phyloP scores from a whole-genome alignment of 1,140 invertebrate genomes.

The Spodoptera frugiperda region DNA sequence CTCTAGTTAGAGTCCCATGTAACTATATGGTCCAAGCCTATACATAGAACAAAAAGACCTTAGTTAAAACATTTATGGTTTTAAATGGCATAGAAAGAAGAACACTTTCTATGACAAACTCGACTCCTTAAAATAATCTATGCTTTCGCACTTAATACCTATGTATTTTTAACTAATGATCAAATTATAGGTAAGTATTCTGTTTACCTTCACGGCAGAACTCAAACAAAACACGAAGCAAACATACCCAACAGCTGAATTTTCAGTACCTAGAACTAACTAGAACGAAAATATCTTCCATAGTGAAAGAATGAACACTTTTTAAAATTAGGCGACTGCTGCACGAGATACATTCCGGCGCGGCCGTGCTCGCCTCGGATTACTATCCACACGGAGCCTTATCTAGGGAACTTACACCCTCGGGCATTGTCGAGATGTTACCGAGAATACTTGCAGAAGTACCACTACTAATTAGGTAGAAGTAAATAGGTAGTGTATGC shows the following conservation, averaged over 20 bases:
- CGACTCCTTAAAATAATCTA: too few relatives aligned
- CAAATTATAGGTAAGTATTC: too few relatives aligned
- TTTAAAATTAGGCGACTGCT: background rate
- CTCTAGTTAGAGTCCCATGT: too few relatives aligned
- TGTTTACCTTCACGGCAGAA: too few relatives aligned
- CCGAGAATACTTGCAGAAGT: background rate
- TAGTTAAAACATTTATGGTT: too few relatives aligned
- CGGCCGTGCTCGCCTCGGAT: constrained; percentile 20
- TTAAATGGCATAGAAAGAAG: too few relatives aligned
- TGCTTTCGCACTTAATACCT: too few relatives aligned
- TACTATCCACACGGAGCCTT: constrained; percentile 42
- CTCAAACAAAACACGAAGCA: too few relatives aligned
- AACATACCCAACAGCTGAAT: background rate
- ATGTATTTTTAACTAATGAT: too few relatives aligned
- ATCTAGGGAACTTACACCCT: constrained; percentile 37
- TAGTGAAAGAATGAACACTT: background rate
- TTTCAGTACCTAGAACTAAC: background rate
- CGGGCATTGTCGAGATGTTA: background rate
- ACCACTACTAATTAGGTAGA: background rate
- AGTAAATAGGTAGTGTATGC: background rate
- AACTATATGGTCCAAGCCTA: too few relatives aligned
- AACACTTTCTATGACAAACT: too few relatives aligned
- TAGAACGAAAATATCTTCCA: background rate
- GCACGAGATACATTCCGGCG: constrained; percentile 11
- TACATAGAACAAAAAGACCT: too few relatives aligned